These are phyloP conservation scores for Rhynchomys soricoides DNA, from an alignment of 2,113 vertebrate genomes.

Conservation along the genomic window DNA sequence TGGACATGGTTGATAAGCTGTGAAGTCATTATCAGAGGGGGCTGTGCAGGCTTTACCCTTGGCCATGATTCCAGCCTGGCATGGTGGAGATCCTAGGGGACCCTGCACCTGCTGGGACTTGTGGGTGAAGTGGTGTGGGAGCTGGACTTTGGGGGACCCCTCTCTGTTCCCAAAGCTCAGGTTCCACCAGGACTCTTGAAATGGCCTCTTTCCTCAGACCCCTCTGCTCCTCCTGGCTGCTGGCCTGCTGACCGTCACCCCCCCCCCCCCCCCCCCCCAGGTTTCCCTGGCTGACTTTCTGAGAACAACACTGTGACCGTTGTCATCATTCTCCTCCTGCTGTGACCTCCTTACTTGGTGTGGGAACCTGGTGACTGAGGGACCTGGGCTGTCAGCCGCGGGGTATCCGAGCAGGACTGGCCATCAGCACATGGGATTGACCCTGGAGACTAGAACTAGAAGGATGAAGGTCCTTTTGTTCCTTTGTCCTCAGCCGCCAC, in stretches of 20 bases:
- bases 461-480: too few species aligned
- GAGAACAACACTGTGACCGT: neutral
- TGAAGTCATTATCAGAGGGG: neutral
- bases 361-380: neutral
- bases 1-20: constrained; percentile 29
- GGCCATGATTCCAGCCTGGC: neutral
- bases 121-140: neutral
- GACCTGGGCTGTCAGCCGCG: rapidly evolving
- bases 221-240: rapidly evolving
- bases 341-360: neutral
- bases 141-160: neutral
- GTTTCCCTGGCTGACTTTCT: neutral
- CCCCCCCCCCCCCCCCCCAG: neutral
- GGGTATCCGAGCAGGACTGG: neutral
- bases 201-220: neutral
- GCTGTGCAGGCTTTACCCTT: neutral
- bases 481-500: rapidly evolving
- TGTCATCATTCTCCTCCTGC: neutral
- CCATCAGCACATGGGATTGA: too few species aligned
- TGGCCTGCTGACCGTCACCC: too few species aligned
- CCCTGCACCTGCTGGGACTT: neutral
- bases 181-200: too few species aligned
- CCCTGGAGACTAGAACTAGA: too few species aligned
- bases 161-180: neutral
- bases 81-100: neutral